Percentiles rank a stretch among this genome's conserved stretches.
Conservation (phyloP, 2,113 vertebrate species). For the Poecilia latipinna region DNA sequence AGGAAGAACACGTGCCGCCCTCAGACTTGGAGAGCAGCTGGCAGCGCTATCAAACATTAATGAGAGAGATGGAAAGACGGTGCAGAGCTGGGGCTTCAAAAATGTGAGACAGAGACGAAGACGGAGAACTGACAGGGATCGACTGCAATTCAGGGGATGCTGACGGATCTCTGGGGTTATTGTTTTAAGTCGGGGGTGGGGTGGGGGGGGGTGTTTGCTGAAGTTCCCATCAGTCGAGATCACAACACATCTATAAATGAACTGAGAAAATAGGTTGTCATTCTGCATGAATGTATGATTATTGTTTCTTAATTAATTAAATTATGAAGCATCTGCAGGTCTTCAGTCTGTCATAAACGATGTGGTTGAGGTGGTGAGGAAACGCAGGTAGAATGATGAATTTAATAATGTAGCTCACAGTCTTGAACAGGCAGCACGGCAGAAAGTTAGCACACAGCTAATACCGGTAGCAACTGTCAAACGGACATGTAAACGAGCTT, state of each 20-base stretch:
- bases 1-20: slow-evolving; percentile 48
- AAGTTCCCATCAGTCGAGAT: slow-evolving; percentile 17
- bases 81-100: slow-evolving; percentile 39
- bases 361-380: no score
- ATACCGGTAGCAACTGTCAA: no score
- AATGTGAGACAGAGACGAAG: slow-evolving; percentile 20
- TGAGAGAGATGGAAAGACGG: slow-evolving; percentile 61
- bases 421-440: no score
- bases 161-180: slow-evolving; percentile 1
- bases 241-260: neutral
- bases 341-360: no score
- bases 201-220: slow-evolving; percentile 4
- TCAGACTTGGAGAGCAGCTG: slow-evolving; percentile 63
- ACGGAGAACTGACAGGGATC: slow-evolving; percentile 35
- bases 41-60: slow-evolving; percentile 74
- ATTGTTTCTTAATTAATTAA: no score
- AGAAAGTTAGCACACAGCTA: no score
- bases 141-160: slow-evolving; percentile 41
- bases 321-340: no score
- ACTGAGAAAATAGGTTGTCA: no score
- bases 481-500: no score
- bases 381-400: no score
- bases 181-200: slow-evolving; percentile 24
- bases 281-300: no score
- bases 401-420: no score